Evolutionary conservation across 2,797 vertebrate species (phyloP), one percentile per base, ranked within the genome.

Genomic region (Rachycentron canadum): DNA sequence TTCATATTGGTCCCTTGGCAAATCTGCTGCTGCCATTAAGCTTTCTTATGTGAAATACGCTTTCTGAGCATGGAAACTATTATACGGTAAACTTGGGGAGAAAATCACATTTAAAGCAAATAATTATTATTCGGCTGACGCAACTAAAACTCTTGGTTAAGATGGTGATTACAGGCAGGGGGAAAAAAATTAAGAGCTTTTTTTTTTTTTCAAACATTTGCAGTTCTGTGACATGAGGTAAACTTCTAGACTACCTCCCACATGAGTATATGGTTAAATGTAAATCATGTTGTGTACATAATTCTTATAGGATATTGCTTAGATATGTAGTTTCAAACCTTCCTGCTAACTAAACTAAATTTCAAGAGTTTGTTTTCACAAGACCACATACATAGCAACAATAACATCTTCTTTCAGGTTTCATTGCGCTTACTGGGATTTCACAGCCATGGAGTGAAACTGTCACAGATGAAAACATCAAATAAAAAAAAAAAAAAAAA

Each of bases 21-120:
- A 76, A 82, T 86, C 62, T 53, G 19, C 70, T 40, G 67, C 70
- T 82, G 61, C 50, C 50, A 34, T 41, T 82, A 49, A 45, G 61
- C 19, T 58, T 55, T 38, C 19, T 69, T 30, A 63, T 56, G 47
- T 67, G 58, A 79, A 72, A 65, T 49, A 43, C 36, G 55, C 41
- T 68, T 45, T 21, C 43, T 45, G 14, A 45, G 14, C 23, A 25
- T 7, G 2, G 14, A 0, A 25, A 60, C 36, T 40, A 25, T 41
- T 7, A 6, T 60, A 13, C 23, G 7, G n/a, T 50, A 49, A 6
- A 43, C 40, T 43, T 43, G 40, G 14, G 40, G 5, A 10, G 9
- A 36, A 10, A 36, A 36, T 7, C 9, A 7, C 6, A 7, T 7
- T 36, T 36, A 36, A 7, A 36, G 34, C 7, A 36, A 36, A 41